A percentile compares a stretch with the other conserved stretches of the same genome.
Conservation (phyloP, 2,113 vertebrate genomes). For the Amblyornis subalaris region DNA sequence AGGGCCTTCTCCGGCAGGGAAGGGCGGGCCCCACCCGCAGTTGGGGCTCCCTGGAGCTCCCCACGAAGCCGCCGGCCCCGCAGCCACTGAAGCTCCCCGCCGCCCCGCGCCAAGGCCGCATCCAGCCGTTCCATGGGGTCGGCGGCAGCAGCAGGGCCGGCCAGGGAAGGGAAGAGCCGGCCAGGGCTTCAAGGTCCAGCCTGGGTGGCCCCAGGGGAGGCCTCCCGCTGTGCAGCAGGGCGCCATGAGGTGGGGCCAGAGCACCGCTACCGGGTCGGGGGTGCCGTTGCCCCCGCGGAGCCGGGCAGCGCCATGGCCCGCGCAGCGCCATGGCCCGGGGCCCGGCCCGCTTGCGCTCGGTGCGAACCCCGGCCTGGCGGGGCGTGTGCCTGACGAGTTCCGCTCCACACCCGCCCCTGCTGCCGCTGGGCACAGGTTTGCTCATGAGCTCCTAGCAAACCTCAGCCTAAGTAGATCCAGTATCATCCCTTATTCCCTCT, state of each 20-base stretch:
- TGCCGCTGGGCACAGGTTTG: not conserved
- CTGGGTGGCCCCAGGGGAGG: not conserved
- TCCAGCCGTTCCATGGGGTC: rapidly evolving
- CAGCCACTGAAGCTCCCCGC: no score
- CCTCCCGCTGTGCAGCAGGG: constrained; percentile 32
- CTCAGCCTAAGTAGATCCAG: not conserved
- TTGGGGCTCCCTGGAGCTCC: not conserved
- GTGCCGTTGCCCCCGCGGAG: not conserved
- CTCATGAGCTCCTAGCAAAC: not conserved
- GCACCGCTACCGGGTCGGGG: not conserved
- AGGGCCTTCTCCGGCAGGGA: not conserved
- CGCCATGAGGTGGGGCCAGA: constrained; percentile 61
- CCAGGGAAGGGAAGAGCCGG: rapidly evolving
- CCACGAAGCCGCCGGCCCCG: rapidly evolving
- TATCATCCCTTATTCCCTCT: not conserved
- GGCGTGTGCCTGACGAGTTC: rapidly evolving
- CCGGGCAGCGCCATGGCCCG: not conserved
- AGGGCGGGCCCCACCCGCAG: rapidly evolving
- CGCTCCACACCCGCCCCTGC: not conserved
- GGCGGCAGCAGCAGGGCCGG: rapidly evolving
- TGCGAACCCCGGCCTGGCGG: not conserved
- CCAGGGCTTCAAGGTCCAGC: not conserved
- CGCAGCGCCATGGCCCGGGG: not conserved
- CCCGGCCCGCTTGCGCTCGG: not conserved
- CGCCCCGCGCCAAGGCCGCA: not conserved